Evolutionary conservation across 2,113 vertebrate genomes (phyloP).

Genomic region (Brachypodius melanocephalos): DNA sequence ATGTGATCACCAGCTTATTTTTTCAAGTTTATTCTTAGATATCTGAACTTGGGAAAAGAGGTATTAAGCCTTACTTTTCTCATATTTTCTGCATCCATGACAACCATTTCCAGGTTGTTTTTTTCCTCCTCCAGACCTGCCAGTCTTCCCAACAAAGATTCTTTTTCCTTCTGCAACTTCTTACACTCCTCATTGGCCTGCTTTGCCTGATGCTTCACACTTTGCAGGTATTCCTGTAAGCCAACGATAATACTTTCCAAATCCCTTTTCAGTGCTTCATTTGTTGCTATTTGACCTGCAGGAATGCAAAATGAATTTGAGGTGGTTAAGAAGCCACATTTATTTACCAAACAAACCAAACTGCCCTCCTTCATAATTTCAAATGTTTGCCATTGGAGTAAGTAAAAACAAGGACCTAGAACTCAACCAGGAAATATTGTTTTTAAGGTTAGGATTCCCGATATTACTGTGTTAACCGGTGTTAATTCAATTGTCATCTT

Average conservation of each 20-base stretch:
- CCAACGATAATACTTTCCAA: slow-evolving; percentile 85
- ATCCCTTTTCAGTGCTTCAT: slow-evolving; percentile 88
- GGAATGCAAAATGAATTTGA: background rate
- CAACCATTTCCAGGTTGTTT: slow-evolving; percentile 76
- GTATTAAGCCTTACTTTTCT: slow-evolving; percentile 73
- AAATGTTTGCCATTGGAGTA: background rate
- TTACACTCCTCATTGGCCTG: slow-evolving; percentile 76
- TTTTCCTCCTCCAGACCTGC: slow-evolving; percentile 75
- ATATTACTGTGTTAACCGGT: background rate
- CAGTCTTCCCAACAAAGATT: slow-evolving; percentile 75
- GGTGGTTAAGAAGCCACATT: background rate
- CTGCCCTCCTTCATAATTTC: background rate
- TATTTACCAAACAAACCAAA: background rate
- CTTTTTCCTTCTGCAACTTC: slow-evolving; percentile 79
- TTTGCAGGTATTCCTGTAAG: slow-evolving; percentile 85
- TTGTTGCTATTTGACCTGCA: slow-evolving; percentile 89
- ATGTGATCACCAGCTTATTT: background rate
- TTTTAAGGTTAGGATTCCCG: background rate
- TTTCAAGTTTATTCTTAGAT: background rate
- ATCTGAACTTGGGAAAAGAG: background rate
- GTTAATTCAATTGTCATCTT: background rate
- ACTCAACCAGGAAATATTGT: background rate
- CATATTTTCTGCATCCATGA: slow-evolving; percentile 76
- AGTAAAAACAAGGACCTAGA: background rate
- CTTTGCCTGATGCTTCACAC: slow-evolving; percentile 81